Conservation (phyloP, 2,797 vertebrate genomes). For the Nannoperca australis region DNA sequence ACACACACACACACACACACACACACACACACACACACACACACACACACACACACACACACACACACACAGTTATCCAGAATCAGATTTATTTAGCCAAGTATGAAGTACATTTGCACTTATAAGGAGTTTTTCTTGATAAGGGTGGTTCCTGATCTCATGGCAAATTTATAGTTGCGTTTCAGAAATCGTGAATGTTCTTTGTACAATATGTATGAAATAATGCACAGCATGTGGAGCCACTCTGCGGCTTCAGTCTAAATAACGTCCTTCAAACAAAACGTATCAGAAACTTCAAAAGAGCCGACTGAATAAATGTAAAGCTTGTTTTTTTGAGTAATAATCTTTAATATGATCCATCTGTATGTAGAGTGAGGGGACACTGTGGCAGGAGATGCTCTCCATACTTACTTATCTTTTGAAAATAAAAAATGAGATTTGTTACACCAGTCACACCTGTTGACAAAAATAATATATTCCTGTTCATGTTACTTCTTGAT, state of each 20-base stretch:
- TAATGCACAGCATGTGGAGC: slow-evolving; percentile 4
- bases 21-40: too few species aligned
- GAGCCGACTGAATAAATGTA: not conserved
- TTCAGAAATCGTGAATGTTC: slow-evolving; percentile 6
- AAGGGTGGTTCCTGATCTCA: slow-evolving; percentile 16
- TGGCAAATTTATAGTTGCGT: slow-evolving; percentile 7
- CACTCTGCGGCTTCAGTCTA: not conserved
- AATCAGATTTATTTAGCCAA: slow-evolving; percentile 46
- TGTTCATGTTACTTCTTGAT: not conserved
- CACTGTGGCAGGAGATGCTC: not conserved
- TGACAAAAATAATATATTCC: slow-evolving; percentile 3
- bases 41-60: too few species aligned
- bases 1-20: too few species aligned
- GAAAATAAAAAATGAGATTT: not conserved
- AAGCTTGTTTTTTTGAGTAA: not conserved
- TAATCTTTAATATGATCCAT: not conserved
- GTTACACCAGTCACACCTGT: slow-evolving; percentile 9
- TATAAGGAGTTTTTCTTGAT: slow-evolving; percentile 27
- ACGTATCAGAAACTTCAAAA: not conserved
- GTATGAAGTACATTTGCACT: slow-evolving; percentile 22
- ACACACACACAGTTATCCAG: not conserved
- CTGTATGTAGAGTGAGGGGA: not conserved
- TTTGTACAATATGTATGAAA: slow-evolving; percentile 3
- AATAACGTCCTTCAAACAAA: not conserved
- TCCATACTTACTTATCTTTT: not conserved